Percentiles rank a stretch among this genome's conserved stretches.
Conservation (phyloP, 2,888 invertebrate species). For the Phytoseiulus persimilis region DNA sequence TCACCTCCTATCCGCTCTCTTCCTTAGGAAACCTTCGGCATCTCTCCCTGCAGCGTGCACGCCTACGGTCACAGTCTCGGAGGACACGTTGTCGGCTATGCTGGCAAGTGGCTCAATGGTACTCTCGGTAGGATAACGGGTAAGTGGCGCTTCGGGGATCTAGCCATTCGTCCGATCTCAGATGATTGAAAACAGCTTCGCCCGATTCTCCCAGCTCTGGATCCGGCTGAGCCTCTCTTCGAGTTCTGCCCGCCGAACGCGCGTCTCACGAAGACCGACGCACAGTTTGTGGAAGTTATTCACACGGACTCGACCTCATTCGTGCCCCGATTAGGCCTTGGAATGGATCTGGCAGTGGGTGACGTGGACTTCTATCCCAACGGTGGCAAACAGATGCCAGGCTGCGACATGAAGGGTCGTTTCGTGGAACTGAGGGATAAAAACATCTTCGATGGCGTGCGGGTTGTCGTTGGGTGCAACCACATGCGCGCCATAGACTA, state of each 20-base stretch:
- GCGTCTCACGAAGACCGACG: not conserved
- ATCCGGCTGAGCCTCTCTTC: conserved; percentile 17
- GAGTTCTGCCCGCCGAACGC: not conserved
- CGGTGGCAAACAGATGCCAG: conserved; percentile 7
- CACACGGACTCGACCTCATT: conserved; percentile 28
- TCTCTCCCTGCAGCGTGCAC: not conserved
- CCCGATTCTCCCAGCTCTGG: not conserved
- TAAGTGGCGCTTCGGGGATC: not conserved
- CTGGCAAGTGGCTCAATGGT: conserved; percentile 10
- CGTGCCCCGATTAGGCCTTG: not conserved
- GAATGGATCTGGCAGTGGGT: conserved; percentile 12
- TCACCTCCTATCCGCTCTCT: too few relatives aligned
- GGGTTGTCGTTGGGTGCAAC: not conserved
- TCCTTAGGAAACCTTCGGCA: not conserved
- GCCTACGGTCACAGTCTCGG: conserved; percentile 18
- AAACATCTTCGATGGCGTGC: not conserved
- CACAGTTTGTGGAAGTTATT: not conserved
- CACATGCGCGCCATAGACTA: conserved; percentile 21
- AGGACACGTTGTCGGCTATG: not conserved
- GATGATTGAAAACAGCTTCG: not conserved
- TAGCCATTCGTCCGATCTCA: not conserved
- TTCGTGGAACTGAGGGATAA: not conserved
- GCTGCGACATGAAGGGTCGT: not conserved
- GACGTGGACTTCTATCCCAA: conserved; percentile 7
- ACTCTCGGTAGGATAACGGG: not conserved